phyloP scores from a whole-genome alignment of 2,888 invertebrate genomes.

The Hirtodrosophila duncani region DNA sequence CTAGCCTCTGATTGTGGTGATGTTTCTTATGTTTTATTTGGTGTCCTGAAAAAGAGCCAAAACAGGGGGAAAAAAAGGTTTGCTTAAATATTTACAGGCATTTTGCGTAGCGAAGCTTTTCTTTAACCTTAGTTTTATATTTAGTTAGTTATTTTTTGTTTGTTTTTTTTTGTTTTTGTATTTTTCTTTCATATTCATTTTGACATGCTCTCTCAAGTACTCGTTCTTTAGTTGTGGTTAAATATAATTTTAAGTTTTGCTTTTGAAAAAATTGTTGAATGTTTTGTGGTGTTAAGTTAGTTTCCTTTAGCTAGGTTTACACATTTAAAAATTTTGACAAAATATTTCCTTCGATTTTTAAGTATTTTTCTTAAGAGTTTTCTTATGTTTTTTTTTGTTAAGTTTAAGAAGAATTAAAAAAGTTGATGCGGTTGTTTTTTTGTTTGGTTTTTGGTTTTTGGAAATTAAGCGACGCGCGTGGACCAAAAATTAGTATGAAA shows the following conservation, averaged over 20 bases:
- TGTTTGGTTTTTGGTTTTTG: too few species aligned
- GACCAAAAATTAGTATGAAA: too few species aligned
- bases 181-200: too few species aligned
- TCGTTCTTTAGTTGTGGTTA: too few species aligned
- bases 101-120: conserved; percentile 62
- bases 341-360: conserved; percentile 58
- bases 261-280: not conserved
- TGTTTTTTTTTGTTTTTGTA: conserved; percentile 1
- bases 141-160: conserved; percentile 13
- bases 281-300: conserved; percentile 26
- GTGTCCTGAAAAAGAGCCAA: too few species aligned
- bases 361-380: conserved; percentile 12
- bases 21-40: too few species aligned
- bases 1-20: too few species aligned
- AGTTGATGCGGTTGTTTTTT: conserved; percentile 3
- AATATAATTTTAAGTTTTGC: conserved; percentile 5
- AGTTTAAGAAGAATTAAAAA: conserved; percentile 10
- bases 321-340: conserved; percentile 62
- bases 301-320: conserved; percentile 55
- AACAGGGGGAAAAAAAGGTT: conserved; percentile 23
- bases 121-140: conserved; percentile 15
- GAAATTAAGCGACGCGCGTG: too few species aligned
- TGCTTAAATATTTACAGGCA: conserved; percentile 63
- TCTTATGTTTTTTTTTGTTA: conserved; percentile 2
- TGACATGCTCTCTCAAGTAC: too few species aligned